phyloP scores from a whole-genome alignment of 2,113 vertebrate genomes.

The Puma concolor region DNA sequence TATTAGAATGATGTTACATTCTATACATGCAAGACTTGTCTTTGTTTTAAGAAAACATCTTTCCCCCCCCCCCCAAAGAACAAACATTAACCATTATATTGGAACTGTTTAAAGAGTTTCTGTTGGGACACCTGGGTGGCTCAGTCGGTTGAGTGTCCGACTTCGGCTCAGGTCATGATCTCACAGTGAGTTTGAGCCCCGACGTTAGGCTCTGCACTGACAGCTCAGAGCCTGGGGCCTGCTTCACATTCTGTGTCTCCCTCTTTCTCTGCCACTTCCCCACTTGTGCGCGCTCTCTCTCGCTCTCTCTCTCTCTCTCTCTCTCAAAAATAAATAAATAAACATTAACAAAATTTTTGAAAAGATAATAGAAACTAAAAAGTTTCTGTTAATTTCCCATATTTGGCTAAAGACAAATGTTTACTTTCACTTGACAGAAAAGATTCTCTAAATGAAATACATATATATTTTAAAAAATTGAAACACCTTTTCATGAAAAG shows the following conservation, averaged over 20 bases:
- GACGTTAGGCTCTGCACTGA: no score
- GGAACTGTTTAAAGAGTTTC: background rate
- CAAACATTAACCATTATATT: background rate
- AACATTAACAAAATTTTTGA: no score
- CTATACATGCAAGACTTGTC: background rate
- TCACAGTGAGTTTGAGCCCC: no score
- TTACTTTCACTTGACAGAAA: background rate
- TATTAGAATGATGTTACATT: background rate
- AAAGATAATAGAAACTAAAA: background rate
- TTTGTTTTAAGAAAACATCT: background rate
- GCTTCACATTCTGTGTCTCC: no score
- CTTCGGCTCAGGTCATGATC: no score
- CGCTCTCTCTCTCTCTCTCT: no score
- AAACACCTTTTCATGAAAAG: background rate
- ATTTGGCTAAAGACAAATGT: background rate
- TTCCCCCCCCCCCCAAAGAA: background rate
- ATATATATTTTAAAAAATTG: background rate
- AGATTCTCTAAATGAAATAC: background rate
- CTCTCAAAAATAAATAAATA: no score
- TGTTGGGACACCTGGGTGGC: background rate
- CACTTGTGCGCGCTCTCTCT: no score
- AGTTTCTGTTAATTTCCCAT: background rate
- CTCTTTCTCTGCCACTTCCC: no score
- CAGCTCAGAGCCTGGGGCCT: no score
- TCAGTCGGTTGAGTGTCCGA: no score